Conservation (phyloP, 2,113 vertebrate genomes). For the Myotis brandtii region DNA sequence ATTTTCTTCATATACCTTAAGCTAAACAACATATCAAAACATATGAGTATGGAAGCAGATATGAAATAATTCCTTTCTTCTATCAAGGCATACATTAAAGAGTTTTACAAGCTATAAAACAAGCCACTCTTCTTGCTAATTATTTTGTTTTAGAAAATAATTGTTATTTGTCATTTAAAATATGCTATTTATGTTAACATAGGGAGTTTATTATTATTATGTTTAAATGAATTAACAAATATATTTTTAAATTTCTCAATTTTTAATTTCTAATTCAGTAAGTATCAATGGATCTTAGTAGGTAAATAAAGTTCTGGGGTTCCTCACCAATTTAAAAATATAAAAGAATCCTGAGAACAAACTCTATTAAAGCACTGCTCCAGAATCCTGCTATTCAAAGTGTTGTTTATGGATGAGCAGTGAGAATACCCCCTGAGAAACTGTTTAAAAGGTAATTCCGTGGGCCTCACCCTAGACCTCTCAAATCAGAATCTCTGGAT, state of each 20-base stretch:
- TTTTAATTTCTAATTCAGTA: background rate
- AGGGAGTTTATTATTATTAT: background rate
- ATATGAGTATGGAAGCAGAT: background rate
- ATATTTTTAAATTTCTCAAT: background rate
- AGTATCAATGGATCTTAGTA: background rate
- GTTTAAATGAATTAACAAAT: background rate
- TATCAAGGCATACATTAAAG: background rate
- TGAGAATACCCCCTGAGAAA: background rate
- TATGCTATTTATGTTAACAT: background rate
- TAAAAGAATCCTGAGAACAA: background rate
- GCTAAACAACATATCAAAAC: background rate
- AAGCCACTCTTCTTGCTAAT: background rate
- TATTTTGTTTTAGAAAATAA: slow-evolving; percentile 10
- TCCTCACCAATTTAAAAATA: background rate
- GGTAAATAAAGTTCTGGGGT: background rate
- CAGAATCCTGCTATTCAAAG: background rate
- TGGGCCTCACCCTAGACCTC: background rate
- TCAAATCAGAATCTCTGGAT: background rate
- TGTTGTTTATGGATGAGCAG: background rate
- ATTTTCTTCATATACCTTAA: background rate
- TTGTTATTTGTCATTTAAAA: slow-evolving; percentile 31
- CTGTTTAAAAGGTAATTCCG: background rate
- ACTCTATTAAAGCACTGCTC: background rate
- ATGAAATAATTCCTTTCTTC: background rate
- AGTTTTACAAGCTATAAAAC: background rate